Base-by-base conservation (phyloP, 2,797 vertebrate genomes). In the Squalus acanthias region DNA sequence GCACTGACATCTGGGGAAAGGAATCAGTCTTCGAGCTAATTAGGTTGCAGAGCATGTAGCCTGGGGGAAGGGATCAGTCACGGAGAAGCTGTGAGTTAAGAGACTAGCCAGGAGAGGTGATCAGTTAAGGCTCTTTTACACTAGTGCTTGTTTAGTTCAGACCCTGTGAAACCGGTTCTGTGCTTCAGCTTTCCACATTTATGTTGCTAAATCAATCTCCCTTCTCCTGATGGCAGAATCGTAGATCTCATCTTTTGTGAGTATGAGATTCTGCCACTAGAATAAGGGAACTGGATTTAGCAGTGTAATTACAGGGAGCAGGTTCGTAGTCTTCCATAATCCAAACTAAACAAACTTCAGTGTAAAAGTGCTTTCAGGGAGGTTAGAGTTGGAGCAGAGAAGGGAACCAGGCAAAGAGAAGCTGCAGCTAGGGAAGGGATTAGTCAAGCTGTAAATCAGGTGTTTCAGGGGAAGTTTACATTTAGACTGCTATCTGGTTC, bases 1-100 rank as follows among this genome's bases (percentile, higher is more conserved):
- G 46, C 22, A 57, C 46, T 72, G 50, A 74, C 24, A 53, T 12
- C 46, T 74, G 70, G 17, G 67, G 70, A 57, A 57, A 74, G 94
- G 7, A 76, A 60, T 95, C 70, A 74, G 29, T 95, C 94, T 57
- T 57, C 5, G 3, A 95, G 70, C 8, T 24, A 93, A 93, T 69
- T 69, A 46, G n/a, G 20, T 93, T 93, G n/a, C 63, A 69, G 91
- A 69, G 91, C 63, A 8, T 93, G 63, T 93, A 46, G 91, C 91
- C 63, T 39, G 9, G 6, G 91, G 63, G 91, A 93, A 22, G 63
- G 91, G 63, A 39, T 67, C 33, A 67, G 91, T 93, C 91, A 93
- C 91, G 24, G 29, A 29, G 4, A 92, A 63, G 33, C 29, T 33
- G 29, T 63, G 88, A 65, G 13, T n/a, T n/a, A 65, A 57, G 33